phyloP scores from a whole-genome alignment of 2,113 vertebrate species.

The Pseudorasbora parva region DNA sequence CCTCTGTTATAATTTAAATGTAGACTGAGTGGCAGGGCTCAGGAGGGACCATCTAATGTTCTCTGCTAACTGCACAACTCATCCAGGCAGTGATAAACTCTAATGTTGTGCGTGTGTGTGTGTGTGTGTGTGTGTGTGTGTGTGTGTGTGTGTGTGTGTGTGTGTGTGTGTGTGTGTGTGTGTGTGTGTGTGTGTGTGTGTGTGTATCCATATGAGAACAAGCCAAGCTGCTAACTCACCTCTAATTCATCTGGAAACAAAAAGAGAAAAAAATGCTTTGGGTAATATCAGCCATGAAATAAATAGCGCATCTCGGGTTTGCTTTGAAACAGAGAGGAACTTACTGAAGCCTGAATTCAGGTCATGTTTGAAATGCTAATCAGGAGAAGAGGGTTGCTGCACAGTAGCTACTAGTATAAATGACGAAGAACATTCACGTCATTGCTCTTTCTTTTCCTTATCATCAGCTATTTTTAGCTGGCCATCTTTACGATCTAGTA shows the following conservation, averaged over 20 bases:
- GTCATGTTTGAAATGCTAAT: slow-evolving; percentile 48
- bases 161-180: neutral
- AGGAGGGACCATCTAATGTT: slow-evolving; percentile 1
- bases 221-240: slow-evolving; percentile 11
- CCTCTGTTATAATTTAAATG: neutral
- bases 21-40: slow-evolving; percentile 20
- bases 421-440: neutral
- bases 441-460: neutral
- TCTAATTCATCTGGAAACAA: neutral
- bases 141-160: neutral
- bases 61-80: slow-evolving; percentile 13
- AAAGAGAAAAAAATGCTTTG: neutral
- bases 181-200: neutral
- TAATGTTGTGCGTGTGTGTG: neutral
- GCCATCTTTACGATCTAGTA: neutral
- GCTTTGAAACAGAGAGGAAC: slow-evolving; percentile 10
- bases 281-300: slow-evolving; percentile 35
- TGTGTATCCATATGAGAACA: neutral
- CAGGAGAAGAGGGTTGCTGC: slow-evolving; percentile 21
- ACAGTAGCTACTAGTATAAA: neutral
- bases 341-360: slow-evolving; percentile 24
- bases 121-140: neutral
- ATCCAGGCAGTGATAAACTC: slow-evolving; percentile 9
- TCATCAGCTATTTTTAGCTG: slow-evolving; percentile 10
- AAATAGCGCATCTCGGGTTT: slow-evolving; percentile 26